Percentiles rank a stretch among this genome's conserved stretches.
phyloP scores from a whole-genome alignment of 2,888 invertebrate genomes.

The Lottia gigantea region DNA sequence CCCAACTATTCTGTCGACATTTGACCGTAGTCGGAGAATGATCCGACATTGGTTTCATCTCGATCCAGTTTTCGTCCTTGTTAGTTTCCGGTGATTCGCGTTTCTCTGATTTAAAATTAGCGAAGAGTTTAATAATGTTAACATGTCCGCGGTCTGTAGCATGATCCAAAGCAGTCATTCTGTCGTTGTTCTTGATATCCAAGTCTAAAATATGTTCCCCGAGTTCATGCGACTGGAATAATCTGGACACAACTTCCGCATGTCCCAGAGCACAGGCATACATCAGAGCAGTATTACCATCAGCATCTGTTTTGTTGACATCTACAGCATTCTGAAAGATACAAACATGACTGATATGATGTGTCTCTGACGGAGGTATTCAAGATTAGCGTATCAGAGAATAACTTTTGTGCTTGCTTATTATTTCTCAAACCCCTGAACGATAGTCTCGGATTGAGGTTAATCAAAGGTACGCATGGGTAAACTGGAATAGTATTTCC shows the following conservation, averaged over 20 bases:
- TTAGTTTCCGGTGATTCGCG: neutral
- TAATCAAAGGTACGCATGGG: no score
- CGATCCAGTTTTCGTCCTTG: neutral
- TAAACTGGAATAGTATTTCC: no score
- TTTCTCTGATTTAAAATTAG: neutral
- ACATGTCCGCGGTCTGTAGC: slow-evolving; percentile 16
- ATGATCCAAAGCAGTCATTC: slow-evolving; percentile 15
- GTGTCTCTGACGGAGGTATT: no score
- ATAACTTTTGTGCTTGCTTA: no score
- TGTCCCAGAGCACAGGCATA: slow-evolving; percentile 19
- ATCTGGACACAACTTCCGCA: neutral
- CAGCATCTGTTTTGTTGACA: slow-evolving; percentile 13
- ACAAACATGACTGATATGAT: neutral
- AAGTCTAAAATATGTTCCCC: slow-evolving; percentile 12
- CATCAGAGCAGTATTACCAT: slow-evolving; percentile 24
- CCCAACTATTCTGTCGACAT: slow-evolving; percentile 3
- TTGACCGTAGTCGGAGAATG: slow-evolving; percentile 12
- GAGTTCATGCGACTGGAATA: slow-evolving; percentile 15
- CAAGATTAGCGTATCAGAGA: no score
- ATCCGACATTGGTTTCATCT: slow-evolving; percentile 3
- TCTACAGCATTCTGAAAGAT: slow-evolving; percentile 14
- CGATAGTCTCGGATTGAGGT: no score
- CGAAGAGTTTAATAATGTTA: slow-evolving; percentile 15
- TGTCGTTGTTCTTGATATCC: slow-evolving; percentile 13
- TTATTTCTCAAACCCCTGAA: no score